Evolutionary conservation across 2,888 invertebrate species (phyloP), one percentile per base, ranked within the genome.

Genomic region (Euplagia quadripunctaria): DNA sequence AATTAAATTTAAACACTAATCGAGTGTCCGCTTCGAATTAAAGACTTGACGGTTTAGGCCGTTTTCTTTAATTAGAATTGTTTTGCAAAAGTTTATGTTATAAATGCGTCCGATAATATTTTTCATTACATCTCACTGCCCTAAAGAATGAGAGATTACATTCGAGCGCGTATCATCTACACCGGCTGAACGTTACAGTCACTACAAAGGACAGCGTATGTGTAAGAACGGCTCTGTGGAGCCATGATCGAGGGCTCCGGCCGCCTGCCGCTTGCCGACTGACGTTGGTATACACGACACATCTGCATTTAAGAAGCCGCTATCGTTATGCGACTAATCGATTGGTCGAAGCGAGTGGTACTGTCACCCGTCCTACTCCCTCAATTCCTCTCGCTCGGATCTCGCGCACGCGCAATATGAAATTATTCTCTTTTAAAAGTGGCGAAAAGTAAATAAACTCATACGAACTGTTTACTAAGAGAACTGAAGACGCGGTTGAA

Each of bases 321-420:
- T 95, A 94, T 95, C 95, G 96, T 95, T 95, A 95, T 95, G 95
- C 95, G 96, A 96, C 96, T 96, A 96, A 96, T 96, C 96, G 96
- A 96, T 96, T 95, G 95, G 96, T 95, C 91, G 94, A 93, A 95
- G 94, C 91, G 94, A 94, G 94, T 90, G 89, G 85, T 87, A 93
- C 93, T 92, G 92, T 91, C 93, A 88, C 84, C 91, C 85, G 78
- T 94, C 95, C 81, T 90, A 79, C 88, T 95, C 90, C 77, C 76
- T 75, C 82, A 85, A 69, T 81, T 86, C 88, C 90, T 94, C 94
- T 90, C 92, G 75, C 91, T 94, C 92, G 80, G 82, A 78, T 80
- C 83, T 88, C 90, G 90, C 95, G 95, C 96, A 94, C 68, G 95
- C 96, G 95, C 89, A 66, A 66, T 85, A 20, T 77, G 71, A 69